Percentiles rank a stretch among this genome's conserved stretches.
Evolutionary conservation across 2,888 invertebrate genomes (phyloP).

Genomic region (Drosophila algonquin): DNA sequence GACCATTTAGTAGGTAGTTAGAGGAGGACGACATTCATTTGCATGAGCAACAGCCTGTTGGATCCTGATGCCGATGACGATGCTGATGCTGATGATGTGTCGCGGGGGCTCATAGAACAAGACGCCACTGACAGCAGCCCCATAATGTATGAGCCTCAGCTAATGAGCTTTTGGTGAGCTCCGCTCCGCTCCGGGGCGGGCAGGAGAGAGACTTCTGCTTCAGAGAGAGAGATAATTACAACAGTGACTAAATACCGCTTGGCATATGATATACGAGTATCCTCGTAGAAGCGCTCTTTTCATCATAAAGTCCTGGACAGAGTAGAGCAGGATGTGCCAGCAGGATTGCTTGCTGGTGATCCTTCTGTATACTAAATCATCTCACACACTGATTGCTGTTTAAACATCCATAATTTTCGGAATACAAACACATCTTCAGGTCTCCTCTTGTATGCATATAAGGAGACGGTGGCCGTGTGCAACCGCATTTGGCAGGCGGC

Average conservation of each 20-base stretch:
- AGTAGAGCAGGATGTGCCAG: not conserved
- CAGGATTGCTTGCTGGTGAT: not conserved
- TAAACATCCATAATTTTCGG: constrained; percentile 39
- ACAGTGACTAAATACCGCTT: constrained; percentile 38
- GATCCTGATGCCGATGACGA: constrained; percentile 29
- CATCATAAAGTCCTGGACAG: constrained; percentile 28
- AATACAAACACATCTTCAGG: not conserved
- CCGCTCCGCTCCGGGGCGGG: constrained; percentile 32
- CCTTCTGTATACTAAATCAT: constrained; percentile 27
- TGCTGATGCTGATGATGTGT: constrained; percentile 35
- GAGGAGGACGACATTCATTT: constrained; percentile 59
- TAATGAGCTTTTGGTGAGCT: constrained; percentile 70
- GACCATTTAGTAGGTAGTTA: constrained; percentile 75
- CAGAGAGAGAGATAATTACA: constrained; percentile 58
- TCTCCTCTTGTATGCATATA: not conserved
- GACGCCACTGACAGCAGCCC: constrained; percentile 58
- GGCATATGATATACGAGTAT: constrained; percentile 37
- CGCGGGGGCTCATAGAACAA: constrained; percentile 26
- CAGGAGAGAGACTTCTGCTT: constrained; percentile 21
- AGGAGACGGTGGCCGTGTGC: not conserved
- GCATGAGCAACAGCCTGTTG: constrained; percentile 67
- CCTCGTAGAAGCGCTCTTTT: constrained; percentile 10
- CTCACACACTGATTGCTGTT: constrained; percentile 39
- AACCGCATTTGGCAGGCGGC: constrained; percentile 31
- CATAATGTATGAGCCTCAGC: constrained; percentile 50